Base-by-base conservation (phyloP, 2,888 invertebrate genomes). In the Oscheius sp. region DNA sequence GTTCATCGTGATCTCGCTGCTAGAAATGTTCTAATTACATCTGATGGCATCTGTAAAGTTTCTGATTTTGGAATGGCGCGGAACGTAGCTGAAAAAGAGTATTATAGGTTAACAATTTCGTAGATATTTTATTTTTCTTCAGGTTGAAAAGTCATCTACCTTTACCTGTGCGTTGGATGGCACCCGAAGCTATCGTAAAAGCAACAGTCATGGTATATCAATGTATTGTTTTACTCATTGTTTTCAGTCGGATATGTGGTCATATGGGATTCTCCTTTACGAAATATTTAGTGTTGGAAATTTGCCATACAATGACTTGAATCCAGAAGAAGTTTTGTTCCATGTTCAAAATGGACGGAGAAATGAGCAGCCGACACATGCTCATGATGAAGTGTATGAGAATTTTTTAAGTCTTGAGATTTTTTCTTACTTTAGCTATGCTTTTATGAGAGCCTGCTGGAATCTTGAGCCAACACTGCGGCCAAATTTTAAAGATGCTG, bases 391-490 rank as follows among this genome's bases (percentile, higher is more conserved):
- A 72, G 88, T 94, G 88, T 93, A n/a, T n/a, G n/a, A n/a, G n/a
- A n/a, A n/a, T n/a, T n/a, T n/a, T n/a, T n/a, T n/a, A n/a, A n/a
- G n/a, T n/a, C n/a, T n/a, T n/a, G n/a, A n/a, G n/a, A n/a, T n/a
- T 41, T n/a, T n/a, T n/a, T n/a, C n/a, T n/a, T n/a, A n/a, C 77
- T n/a, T n/a, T 77, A 88, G 88, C 17, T 92, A 92, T 83, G 89
- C 91, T 44, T 90, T 94, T 63, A 95, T 96, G 94, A 85, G 90
- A 54, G 90, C 91, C 67, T 95, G 95, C 86, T 96, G 95, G 95
- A 89, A 91, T 61, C 89, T 90, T 1, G 91, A 92, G 76, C 94
- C 95, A 0, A 89, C 90, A 6, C 87, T 90, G 17, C 89, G 95
- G 51, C 95, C 95, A 0, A 88, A 91, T 14, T 96, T 96, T 86